Base-by-base conservation (phyloP, 2,797 vertebrate species). In the Phoxinus dragarum region DNA sequence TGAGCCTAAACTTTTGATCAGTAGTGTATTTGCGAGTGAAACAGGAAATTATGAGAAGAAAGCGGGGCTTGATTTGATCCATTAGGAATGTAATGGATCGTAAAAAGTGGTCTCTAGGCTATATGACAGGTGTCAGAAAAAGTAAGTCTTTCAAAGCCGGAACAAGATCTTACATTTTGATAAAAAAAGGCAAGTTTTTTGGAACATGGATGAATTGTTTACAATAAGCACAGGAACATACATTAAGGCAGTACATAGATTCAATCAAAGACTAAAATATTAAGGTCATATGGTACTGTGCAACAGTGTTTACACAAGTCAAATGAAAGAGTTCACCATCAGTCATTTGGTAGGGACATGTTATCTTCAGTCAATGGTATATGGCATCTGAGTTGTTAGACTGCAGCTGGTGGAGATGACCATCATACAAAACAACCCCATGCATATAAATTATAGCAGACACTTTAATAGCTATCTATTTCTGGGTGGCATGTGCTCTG, bases 381-480 rank as follows among this genome's bases (percentile, higher is more conserved):
- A 84, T 40, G 7, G 49, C 38, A 69, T 80, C 31, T 68, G 21
- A 59, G 68, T 59, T 67, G 44, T 54, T 56, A 69, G 36, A 69
- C 2, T 77, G 27, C 42, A 80, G 64, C 21, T 36, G 75, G 19
- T 69, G 27, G 38, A 42, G 27, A 56, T 54, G 61, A 36, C n/a
- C n/a, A 44, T 56, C 52, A 72, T 59, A 71, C 83, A 79, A 61
- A 54, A 59, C 19, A 80, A 71, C 38, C 40, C 10, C 66, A 61
- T 61, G 40, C 36, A 36, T 38, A 79, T 47, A 71, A 78, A 84
- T 72, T 42, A 69, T 44, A 61, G 21, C 40, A 80, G 27, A 72
- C 67, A 54, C 21, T 79, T 71, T 82, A 86, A 42, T 31, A 36
- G 21, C n/a, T 38, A 42, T 81, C 66, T 85, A 87, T 87, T 87